Evolutionary conservation across 2,113 vertebrate genomes (phyloP), one percentile per base, ranked within the genome.

Genomic region (Cavia porcellus): DNA sequence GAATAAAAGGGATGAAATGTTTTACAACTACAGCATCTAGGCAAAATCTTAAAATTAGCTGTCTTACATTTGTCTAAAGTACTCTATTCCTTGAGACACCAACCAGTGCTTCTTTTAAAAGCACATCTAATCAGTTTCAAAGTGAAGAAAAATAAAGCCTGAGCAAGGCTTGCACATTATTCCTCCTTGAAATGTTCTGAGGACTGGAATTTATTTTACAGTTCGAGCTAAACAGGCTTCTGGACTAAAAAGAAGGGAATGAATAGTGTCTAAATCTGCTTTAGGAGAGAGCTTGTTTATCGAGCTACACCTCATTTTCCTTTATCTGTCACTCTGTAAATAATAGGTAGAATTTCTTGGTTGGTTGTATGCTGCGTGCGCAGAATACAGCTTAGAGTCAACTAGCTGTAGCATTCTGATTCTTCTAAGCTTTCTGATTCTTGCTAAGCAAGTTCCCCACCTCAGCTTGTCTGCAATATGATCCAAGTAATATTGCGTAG

Each of bases 121-220:
- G 89, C 90, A 90, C 14, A n/a, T 97, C 93, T 97, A 96, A 98
- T 96, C 98, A 96, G 92, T 98, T 97, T 98, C 92, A 97, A 94
- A 97, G 80, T 55, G 86, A 97, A 93, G 80, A 90, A 84, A 97
- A 97, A 95, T 91, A 96, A 97, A 98, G 42, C 90, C 91, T 35
- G 32, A 95, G 62, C 57, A 90, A n/a, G 79, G 11, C 50, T 80
- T 94, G 89, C 96, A 87, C 12, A 42, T 96, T 92, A 89, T 80
- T 98, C 47, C 96, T 96, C 75, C 87, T 96, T 95, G 89, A 94
- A 97, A 70, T 95, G 32, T 96, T 98, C 95, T 32, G 88, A 97
- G 84, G 96, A 50, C 55, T 97, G 95, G 84, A 90, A 75, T 98
- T 97, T 97, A 93, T 97, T 97, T 28, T 68, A 45, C 38, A 1